Evolutionary conservation across 2,113 vertebrate genomes (phyloP).

Genomic region (Egretta garzetta): DNA sequence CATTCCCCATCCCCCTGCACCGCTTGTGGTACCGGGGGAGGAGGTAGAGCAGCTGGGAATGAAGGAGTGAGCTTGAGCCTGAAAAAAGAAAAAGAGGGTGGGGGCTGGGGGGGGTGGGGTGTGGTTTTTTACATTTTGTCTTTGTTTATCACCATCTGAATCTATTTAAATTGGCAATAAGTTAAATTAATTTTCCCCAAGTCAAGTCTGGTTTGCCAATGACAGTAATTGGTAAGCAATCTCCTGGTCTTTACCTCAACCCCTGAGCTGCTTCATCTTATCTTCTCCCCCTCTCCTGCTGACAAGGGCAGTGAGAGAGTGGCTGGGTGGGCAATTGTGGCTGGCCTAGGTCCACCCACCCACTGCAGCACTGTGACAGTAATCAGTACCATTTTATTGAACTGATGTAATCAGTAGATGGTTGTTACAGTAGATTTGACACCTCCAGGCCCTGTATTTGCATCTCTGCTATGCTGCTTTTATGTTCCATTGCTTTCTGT

Average conservation of each 20-base stretch:
- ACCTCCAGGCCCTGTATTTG: neutral
- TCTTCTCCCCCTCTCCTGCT: neutral
- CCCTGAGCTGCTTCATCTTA: neutral
- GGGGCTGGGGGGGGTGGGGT: neutral
- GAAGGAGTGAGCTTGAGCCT: neutral
- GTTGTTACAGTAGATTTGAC: neutral
- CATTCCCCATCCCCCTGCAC: neutral
- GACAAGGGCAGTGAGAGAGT: neutral
- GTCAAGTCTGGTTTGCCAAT: neutral
- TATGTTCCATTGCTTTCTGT: neutral
- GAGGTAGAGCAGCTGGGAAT: neutral
- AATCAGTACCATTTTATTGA: neutral
- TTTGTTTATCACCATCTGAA: neutral
- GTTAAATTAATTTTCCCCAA: neutral
- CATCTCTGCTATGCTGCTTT: neutral
- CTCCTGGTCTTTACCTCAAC: neutral
- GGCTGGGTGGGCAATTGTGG: neutral
- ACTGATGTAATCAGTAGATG: neutral
- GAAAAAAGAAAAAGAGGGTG: neutral
- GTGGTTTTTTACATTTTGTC: neutral
- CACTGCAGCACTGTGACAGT: neutral
- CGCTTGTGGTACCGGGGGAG: accelerated
- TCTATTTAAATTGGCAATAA: neutral
- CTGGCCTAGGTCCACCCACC: neutral
- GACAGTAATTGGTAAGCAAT: neutral